Evolutionary conservation across 2,113 vertebrate species (phyloP), one percentile per base, ranked within the genome.

Genomic region (Petaurus breviceps): DNA sequence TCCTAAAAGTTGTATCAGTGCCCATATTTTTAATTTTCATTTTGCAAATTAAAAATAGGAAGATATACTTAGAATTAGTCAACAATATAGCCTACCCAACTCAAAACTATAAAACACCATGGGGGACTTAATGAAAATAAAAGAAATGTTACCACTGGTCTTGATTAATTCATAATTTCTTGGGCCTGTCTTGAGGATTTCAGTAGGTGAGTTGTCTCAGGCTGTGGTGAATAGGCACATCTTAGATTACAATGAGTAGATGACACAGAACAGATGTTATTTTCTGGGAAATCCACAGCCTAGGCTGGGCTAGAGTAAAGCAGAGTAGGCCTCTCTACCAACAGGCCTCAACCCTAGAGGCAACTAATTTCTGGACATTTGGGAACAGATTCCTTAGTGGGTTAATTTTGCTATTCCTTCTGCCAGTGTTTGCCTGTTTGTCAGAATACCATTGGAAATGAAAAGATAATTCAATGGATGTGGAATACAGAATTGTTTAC

Each of bases 291-390:
- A 43, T 84, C 37, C 68, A 43, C n/a, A 84, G 68, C 37, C 68
- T 43, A 84, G 16, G 19, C n/a, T 84, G 37, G 68, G 68, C n/a
- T 43, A 43, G n/a, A 84, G 19, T 22, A 84, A 84, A 84, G n/a
- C 68, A 84, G n/a, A 43, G 37, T 84, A 19, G 28, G 61, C 37
- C 61, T 77, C n/a, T 14, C 61, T n/a, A 51, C 2, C 0, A 0
- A 26, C 55, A 68, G 90, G n/a, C 1, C 28, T 61, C 11, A 10
- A 31, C 49, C 24, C 49, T 1, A 3, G 22, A 43, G 10, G 0
- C 50, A 22, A 89, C 57, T 57, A 0, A 0, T 22, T 23, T 51
- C 51, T 22, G 49, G 49, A n/a, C 47, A 0, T 8, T 0, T 6
- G 28, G 50, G 2, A 0, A 3, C 84, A 55, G 50, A 84, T 6